Evolutionary conservation across 2,113 vertebrate species (phyloP).

Genomic region (Rhinoderma darwinii): DNA sequence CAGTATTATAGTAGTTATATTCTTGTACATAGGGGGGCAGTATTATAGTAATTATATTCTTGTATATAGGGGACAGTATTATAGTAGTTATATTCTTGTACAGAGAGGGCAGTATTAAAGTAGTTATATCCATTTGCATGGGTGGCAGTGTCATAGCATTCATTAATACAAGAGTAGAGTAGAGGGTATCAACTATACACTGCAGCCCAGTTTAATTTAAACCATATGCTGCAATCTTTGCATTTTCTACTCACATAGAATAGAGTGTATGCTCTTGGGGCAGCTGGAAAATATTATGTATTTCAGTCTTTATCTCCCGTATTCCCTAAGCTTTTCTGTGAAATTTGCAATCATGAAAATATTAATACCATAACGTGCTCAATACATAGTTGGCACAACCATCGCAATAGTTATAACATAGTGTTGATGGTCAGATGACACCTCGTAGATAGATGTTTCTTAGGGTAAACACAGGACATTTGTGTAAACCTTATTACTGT

Average conservation of each 20-base stretch:
- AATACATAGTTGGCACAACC: not conserved
- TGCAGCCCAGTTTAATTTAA: not conserved
- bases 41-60: not conserved
- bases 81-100: not conserved
- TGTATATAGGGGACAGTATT: not conserved
- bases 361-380: not conserved
- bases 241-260: not conserved
- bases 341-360: not conserved
- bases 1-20: not conserved
- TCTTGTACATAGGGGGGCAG: not conserved
- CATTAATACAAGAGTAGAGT: not conserved
- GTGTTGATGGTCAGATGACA: not conserved
- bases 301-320: not conserved
- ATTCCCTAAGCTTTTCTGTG: not conserved
- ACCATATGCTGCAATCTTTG: not conserved
- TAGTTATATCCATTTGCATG: not conserved
- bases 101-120: not conserved
- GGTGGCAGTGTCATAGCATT: not conserved
- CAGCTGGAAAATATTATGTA: not conserved
- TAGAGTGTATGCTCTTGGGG: conserved; percentile 18
- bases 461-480: not conserved
- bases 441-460: not conserved
- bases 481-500: conserved; percentile 11
- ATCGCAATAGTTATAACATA: not conserved
- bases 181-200: not conserved